Evolutionary conservation across 2,888 invertebrate species (phyloP).

Genomic region (Dryobotodes eremita): DNA sequence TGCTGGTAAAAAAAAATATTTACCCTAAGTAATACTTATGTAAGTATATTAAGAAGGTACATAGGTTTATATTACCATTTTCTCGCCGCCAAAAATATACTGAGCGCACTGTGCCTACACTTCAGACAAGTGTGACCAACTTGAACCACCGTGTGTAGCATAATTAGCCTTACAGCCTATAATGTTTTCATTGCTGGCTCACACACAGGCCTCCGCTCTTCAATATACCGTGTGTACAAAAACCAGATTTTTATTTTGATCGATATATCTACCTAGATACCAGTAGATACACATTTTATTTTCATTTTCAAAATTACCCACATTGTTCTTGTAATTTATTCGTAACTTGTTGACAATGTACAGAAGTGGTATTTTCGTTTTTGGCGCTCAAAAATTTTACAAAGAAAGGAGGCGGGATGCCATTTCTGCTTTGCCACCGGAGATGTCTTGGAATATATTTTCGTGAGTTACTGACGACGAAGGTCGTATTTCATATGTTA

Average conservation of each 20-base stretch:
- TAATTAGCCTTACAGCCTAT: not conserved
- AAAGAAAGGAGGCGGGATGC: slow-evolving; percentile 76
- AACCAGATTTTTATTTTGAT: not conserved
- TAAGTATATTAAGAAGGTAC: too few relatives aligned
- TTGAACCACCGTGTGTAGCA: not conserved
- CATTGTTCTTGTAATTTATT: slow-evolving; percentile 44
- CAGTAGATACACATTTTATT: not conserved
- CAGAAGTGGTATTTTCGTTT: slow-evolving; percentile 81
- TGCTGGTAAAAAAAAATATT: not conserved
- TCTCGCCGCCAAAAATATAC: not conserved
- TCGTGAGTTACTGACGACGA: slow-evolving; percentile 79
- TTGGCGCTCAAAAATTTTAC: slow-evolving; percentile 81
- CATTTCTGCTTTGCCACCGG: slow-evolving; percentile 84
- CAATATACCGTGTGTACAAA: not conserved
- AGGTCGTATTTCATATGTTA: slow-evolving; percentile 57
- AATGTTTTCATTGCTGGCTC: too few relatives aligned
- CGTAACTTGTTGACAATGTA: slow-evolving; percentile 69
- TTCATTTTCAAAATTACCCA: slow-evolving; percentile 45
- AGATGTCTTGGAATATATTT: slow-evolving; percentile 87
- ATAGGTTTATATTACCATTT: not conserved
- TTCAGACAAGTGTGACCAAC: not conserved
- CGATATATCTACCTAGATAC: not conserved
- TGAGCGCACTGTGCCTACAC: not conserved
- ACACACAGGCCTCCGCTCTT: not conserved
- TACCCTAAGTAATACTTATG: too few relatives aligned